These are phyloP conservation scores for Subacronicta megacephala DNA, from an alignment of 2,888 invertebrate species.

Conservation along the genomic window DNA sequence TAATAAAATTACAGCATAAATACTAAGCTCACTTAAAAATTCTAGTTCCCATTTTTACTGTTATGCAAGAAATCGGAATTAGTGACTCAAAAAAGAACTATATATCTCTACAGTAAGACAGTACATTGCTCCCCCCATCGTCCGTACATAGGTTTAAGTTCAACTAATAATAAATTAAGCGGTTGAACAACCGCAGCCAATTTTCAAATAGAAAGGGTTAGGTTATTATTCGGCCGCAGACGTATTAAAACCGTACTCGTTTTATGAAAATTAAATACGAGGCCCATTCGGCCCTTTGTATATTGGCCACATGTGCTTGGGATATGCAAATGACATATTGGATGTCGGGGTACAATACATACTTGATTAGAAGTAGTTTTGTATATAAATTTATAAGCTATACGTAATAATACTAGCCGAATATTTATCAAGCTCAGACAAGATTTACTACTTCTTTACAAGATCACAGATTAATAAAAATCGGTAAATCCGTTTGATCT, in stretches of 20 bases:
- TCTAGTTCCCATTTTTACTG: background rate
- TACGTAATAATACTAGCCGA: background rate
- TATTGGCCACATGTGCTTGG: slow-evolving; percentile 87
- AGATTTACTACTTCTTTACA: too few species aligned
- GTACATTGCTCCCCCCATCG: slow-evolving; percentile 41
- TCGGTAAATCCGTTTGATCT: too few species aligned
- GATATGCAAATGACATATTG: slow-evolving; percentile 88
- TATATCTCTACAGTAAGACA: slow-evolving; percentile 25
- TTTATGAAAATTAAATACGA: slow-evolving; percentile 89
- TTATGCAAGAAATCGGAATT: too few species aligned
- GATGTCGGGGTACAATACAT: slow-evolving; percentile 75
- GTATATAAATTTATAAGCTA: slow-evolving; percentile 42
- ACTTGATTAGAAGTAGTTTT: slow-evolving; percentile 69
- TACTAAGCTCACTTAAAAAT: background rate
- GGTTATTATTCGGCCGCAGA: slow-evolving; percentile 83
- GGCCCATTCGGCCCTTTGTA: slow-evolving; percentile 83
- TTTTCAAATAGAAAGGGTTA: slow-evolving; percentile 83
- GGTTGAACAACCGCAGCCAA: slow-evolving; percentile 74
- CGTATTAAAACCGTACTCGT: slow-evolving; percentile 85
- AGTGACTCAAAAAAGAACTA: too few species aligned
- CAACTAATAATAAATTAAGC: slow-evolving; percentile 70
- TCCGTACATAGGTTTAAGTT: slow-evolving; percentile 44
- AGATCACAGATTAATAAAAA: background rate
- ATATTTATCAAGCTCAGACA: background rate
- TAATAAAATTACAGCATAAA: background rate